These are phyloP conservation scores for Drosophila testacea DNA, from an alignment of 2,888 invertebrate species.

Conservation along the genomic window DNA sequence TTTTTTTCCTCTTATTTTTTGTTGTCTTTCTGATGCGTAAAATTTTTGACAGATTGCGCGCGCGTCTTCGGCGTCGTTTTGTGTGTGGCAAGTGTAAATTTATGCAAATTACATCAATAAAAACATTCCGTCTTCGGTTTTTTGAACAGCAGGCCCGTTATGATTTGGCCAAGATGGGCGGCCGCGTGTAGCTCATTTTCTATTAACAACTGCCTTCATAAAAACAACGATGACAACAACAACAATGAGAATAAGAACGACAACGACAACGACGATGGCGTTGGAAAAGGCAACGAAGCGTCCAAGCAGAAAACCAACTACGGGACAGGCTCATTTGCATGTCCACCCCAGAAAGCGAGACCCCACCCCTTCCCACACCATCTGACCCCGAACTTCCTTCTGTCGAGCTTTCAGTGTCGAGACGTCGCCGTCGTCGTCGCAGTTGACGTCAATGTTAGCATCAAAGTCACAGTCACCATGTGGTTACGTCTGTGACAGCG, in stretches of 20 bases:
- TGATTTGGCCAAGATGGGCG: slow-evolving; percentile 75
- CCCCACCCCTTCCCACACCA: not conserved
- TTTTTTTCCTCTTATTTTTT: slow-evolving; percentile 13
- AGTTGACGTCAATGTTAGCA: slow-evolving; percentile 37
- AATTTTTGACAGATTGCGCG: slow-evolving; percentile 60
- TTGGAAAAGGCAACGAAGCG: slow-evolving; percentile 75
- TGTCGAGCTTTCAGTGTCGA: slow-evolving; percentile 36
- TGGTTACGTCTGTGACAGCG: slow-evolving; percentile 77
- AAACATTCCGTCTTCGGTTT: slow-evolving; percentile 77
- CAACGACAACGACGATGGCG: slow-evolving; percentile 17
- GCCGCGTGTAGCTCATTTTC: slow-evolving; percentile 77
- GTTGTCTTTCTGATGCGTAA: slow-evolving; percentile 19
- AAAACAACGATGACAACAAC: slow-evolving; percentile 50
- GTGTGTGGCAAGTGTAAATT: slow-evolving; percentile 75
- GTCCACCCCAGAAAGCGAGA: slow-evolving; percentile 52
- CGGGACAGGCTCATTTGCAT: slow-evolving; percentile 80
- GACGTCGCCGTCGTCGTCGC: slow-evolving; percentile 21
- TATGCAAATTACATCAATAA: slow-evolving; percentile 82
- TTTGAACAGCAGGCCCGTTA: slow-evolving; percentile 59
- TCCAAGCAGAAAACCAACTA: slow-evolving; percentile 81
- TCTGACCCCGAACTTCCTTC: slow-evolving; percentile 40
- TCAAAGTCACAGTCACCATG: slow-evolving; percentile 72
- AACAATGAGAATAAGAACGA: slow-evolving; percentile 19
- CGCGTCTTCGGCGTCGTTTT: slow-evolving; percentile 4
- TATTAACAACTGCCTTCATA: slow-evolving; percentile 81